phyloP scores from a whole-genome alignment of 35 echinoderm and acorn worm genomes.

The Diadema setosum region DNA sequence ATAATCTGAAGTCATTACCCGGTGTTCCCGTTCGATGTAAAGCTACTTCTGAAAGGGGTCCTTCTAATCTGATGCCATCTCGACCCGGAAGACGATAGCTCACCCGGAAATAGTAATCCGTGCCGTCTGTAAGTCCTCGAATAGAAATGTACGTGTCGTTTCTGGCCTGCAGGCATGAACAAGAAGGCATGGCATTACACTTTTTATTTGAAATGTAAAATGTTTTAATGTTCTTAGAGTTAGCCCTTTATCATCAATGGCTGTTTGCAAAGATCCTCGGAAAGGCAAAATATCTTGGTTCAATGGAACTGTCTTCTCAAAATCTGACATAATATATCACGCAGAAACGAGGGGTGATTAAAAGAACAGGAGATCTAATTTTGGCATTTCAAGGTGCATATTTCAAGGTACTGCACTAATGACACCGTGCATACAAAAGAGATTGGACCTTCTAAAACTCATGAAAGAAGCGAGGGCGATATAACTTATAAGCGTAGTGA shows the following conservation, averaged over 20 bases:
- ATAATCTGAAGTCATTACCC: conserved; percentile 20
- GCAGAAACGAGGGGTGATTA: background rate
- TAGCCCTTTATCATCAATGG: background rate
- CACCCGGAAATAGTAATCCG: conserved; percentile 88
- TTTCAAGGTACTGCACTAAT: no score
- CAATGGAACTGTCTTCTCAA: background rate
- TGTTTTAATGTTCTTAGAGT: background rate
- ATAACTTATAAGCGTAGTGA: no score
- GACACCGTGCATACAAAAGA: no score
- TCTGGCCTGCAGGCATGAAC: conserved; percentile 32
- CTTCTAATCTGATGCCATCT: conserved; percentile 69
- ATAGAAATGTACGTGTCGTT: conserved; percentile 72
- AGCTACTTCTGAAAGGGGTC: conserved; percentile 76
- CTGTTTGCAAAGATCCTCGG: background rate
- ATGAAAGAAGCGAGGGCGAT: no score
- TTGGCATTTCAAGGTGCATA: no score
- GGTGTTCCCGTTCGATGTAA: conserved; percentile 77
- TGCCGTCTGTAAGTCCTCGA: conserved; percentile 34
- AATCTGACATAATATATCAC: background rate
- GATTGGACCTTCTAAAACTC: no score
- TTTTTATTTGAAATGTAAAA: no score
- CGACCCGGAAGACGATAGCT: conserved; percentile 69
- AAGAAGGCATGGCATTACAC: no score
- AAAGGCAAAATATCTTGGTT: background rate
- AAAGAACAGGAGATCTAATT: no score